Evolutionary conservation across 2,797 vertebrate genomes (phyloP).

Genomic region (Sciaenops ocellatus): DNA sequence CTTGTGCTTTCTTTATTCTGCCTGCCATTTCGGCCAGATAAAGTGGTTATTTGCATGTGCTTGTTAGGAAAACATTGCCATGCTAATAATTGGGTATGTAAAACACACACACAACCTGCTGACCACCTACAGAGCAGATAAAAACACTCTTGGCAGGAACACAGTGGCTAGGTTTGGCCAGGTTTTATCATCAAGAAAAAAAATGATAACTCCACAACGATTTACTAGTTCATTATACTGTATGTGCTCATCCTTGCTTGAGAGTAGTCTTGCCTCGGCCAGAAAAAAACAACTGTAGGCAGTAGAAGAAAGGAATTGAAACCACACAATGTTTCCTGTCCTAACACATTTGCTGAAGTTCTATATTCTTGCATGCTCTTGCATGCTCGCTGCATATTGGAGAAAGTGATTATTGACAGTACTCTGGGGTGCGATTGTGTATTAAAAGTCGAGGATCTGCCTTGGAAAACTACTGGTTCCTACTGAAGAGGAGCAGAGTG

Average conservation of each 20-base stretch:
- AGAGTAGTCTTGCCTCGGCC: background rate
- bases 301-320: slow-evolving; percentile 58
- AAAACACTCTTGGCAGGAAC: slow-evolving; percentile 5
- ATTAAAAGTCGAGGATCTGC: background rate
- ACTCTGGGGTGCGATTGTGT: background rate
- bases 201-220: background rate
- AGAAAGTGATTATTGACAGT: slow-evolving; percentile 12
- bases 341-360: slow-evolving; percentile 39
- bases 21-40: background rate
- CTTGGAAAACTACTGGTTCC: background rate
- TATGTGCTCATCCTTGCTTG: background rate
- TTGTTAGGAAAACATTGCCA: background rate
- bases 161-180: background rate
- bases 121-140: background rate
- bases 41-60: slow-evolving; percentile 2
- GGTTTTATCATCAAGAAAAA: background rate
- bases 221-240: background rate
- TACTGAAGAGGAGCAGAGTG: background rate
- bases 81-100: background rate
- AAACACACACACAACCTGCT: background rate
- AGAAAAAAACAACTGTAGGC: slow-evolving; percentile 6
- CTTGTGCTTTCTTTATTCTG: background rate
- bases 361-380: slow-evolving; percentile 21
- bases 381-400: slow-evolving; percentile 4
- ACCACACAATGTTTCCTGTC: slow-evolving; percentile 47